phyloP scores from a whole-genome alignment of 2,797 vertebrate genomes.

The Prunella strophiata region DNA sequence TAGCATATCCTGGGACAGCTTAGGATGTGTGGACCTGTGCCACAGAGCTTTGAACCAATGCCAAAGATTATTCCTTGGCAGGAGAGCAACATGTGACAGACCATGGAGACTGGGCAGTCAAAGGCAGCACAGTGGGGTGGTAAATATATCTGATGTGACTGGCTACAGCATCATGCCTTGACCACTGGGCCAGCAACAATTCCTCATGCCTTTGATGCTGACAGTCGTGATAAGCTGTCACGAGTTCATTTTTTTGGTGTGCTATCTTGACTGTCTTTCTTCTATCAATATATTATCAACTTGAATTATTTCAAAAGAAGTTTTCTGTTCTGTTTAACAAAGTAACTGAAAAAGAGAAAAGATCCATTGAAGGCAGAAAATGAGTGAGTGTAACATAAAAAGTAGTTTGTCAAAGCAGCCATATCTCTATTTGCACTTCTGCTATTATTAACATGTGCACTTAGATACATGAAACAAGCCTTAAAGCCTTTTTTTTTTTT shows the following conservation, averaged over 20 bases:
- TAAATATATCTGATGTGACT: not conserved
- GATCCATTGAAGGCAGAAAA: constrained; percentile 1
- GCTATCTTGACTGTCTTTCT: not conserved
- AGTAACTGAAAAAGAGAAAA: constrained; percentile 15
- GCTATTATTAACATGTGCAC: constrained; percentile 60
- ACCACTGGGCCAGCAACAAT: not conserved
- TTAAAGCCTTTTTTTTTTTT: constrained; percentile 61
- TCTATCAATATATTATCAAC: not conserved
- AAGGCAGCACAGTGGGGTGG: not conserved
- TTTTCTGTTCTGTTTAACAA: not conserved
- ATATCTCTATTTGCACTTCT: constrained; percentile 54
- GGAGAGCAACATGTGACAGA: not conserved
- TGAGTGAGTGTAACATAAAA: not conserved
- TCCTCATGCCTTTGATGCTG: not conserved
- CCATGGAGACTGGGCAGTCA: not conserved
- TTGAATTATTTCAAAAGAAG: not conserved
- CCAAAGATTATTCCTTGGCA: not conserved
- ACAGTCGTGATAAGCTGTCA: not conserved
- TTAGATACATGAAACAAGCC: constrained; percentile 66
- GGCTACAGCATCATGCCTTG: accelerated
- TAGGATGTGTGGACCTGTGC: not conserved
- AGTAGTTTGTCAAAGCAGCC: constrained; percentile 40
- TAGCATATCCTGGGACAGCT: not conserved
- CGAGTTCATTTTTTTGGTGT: not conserved
- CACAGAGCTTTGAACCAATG: not conserved